Conservation (phyloP, 2,797 vertebrate genomes). For the Acanthurus tractus region DNA sequence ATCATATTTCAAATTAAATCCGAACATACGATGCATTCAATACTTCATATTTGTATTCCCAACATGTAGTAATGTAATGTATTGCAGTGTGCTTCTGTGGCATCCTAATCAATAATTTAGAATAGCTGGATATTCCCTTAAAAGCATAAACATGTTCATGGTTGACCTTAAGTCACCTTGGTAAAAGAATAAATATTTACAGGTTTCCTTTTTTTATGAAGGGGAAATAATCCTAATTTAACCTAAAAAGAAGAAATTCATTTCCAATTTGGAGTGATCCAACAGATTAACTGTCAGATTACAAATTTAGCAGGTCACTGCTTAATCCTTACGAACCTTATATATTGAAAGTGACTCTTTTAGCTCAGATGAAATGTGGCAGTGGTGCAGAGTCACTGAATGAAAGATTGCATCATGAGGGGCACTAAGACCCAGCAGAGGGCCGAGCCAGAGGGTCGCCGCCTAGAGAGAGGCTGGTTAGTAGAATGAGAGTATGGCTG, state of each 20-base stretch:
- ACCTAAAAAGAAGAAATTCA: constrained; percentile 5
- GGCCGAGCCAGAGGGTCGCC: constrained; percentile 14
- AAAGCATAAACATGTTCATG: neutral
- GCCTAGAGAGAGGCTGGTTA: constrained; percentile 69
- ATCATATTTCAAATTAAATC: neutral
- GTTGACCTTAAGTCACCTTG: neutral
- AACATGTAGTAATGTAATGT: neutral
- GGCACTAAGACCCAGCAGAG: constrained; percentile 79
- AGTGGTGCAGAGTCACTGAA: constrained; percentile 33
- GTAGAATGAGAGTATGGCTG: constrained; percentile 79
- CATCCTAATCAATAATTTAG: neutral
- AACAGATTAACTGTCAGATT: constrained; percentile 30
- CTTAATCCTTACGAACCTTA: constrained; percentile 27
- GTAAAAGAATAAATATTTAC: neutral
- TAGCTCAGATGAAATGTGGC: constrained; percentile 14
- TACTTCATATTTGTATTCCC: neutral
- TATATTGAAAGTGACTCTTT: constrained; percentile 30
- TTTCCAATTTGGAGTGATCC: constrained; percentile 21
- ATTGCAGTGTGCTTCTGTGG: neutral
- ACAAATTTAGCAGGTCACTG: constrained; percentile 8
- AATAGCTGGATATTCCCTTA: neutral
- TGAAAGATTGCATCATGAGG: constrained; percentile 7
- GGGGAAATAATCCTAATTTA: constrained; percentile 17
- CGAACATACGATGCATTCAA: neutral
- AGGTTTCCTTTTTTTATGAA: neutral